A percentile compares a stretch with the other conserved stretches of the same genome.
Evolutionary conservation across 2,888 invertebrate species (phyloP).

Genomic region (Phyto melanocephala): DNA sequence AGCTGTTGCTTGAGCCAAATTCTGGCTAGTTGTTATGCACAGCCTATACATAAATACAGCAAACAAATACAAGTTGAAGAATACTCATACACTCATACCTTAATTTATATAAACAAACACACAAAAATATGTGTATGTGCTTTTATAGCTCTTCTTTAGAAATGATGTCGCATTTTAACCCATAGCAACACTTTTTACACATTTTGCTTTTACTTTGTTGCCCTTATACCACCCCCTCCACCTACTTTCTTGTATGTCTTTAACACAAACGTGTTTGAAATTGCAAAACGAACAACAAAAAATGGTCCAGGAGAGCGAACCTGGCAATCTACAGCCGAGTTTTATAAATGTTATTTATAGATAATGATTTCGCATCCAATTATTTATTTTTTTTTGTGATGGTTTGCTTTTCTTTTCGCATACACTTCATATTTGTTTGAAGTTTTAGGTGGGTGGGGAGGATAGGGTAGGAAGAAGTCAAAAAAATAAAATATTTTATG

Average conservation of each 20-base stretch:
- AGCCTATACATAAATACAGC: background rate
- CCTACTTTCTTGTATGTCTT: background rate
- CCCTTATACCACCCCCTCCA: rapidly evolving
- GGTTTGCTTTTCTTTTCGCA: background rate
- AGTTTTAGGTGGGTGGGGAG: background rate
- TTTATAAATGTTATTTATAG: slow-evolving; percentile 9
- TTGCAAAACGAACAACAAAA: background rate
- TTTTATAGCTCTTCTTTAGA: background rate
- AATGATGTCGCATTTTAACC: slow-evolving; percentile 34
- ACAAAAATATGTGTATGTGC: background rate
- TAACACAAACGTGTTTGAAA: background rate
- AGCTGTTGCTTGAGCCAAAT: slow-evolving; percentile 30
- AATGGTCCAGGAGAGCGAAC: background rate
- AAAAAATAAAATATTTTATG: background rate
- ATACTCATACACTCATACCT: background rate
- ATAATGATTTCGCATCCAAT: background rate
- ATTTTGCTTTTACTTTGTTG: background rate
- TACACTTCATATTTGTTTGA: background rate
- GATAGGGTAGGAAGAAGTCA: too few relatives aligned
- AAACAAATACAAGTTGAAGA: background rate
- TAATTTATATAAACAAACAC: background rate
- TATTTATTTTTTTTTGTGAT: background rate
- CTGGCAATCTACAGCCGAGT: background rate
- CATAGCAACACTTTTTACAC: slow-evolving; percentile 24
- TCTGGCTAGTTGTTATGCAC: background rate